phyloP scores from a whole-genome alignment of 2,113 vertebrate species.

The Aldabrachelys gigantea region DNA sequence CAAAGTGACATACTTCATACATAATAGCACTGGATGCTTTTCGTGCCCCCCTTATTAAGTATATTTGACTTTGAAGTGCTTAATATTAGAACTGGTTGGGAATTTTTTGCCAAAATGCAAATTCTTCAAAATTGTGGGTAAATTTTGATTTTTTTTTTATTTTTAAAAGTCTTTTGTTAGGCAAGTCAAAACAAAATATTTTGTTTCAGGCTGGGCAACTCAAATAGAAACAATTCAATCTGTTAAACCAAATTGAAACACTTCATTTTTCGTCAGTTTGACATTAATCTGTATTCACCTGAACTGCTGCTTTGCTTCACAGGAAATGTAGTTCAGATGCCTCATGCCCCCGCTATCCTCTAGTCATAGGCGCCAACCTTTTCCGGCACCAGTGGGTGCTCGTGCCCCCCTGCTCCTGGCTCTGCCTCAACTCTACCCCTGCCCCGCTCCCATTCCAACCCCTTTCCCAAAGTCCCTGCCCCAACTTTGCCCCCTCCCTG shows the following conservation, averaged over 20 bases:
- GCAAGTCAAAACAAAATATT: neutral
- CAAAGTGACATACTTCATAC: neutral
- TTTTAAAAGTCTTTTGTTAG: neutral
- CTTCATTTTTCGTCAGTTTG: neutral
- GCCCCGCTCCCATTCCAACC: too few species aligned
- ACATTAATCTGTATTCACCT: neutral
- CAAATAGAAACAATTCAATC: neutral
- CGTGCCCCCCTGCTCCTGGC: too few species aligned
- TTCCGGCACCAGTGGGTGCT: too few species aligned
- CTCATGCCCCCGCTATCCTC: neutral
- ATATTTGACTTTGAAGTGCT: neutral
- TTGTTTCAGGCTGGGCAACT: neutral
- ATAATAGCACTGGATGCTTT: neutral
- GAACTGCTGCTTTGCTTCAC: neutral
- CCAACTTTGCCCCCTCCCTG: too few species aligned
- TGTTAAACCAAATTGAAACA: neutral
- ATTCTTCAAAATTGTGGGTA: neutral
- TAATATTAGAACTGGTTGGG: neutral
- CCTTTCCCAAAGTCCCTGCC: too few species aligned
- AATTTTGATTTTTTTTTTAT: neutral
- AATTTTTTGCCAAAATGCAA: neutral
- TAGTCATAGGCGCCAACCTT: too few species aligned
- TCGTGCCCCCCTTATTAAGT: fast-evolving
- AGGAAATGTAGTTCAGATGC: neutral
- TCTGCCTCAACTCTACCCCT: too few species aligned